phyloP scores from a whole-genome alignment of 2,113 vertebrate genomes.

The Pangasianodon hypophthalmus region DNA sequence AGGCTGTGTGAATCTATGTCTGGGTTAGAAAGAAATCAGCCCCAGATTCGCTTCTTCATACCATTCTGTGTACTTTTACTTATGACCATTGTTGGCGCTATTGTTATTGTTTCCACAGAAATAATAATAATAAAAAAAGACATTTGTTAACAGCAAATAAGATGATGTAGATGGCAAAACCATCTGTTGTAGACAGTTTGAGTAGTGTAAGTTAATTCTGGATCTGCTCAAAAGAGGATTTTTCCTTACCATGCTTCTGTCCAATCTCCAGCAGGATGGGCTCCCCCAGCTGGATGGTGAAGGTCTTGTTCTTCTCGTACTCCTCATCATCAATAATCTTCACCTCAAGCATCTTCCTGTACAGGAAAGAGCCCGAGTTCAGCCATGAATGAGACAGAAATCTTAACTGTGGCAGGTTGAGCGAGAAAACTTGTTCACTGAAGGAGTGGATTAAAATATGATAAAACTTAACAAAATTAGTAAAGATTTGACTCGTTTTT shows the following conservation, averaged over 20 bases:
- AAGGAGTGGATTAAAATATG: background rate
- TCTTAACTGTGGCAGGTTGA: background rate
- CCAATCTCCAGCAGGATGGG: conserved; percentile 79
- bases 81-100: background rate
- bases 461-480: background rate
- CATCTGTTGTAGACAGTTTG: background rate
- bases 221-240: background rate
- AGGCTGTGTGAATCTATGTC: background rate
- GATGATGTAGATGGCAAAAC: background rate
- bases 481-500: background rate
- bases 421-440: background rate
- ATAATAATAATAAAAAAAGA: background rate
- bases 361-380: conserved; percentile 22
- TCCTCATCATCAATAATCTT: conserved; percentile 85
- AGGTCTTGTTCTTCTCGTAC: conserved; percentile 86
- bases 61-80: background rate
- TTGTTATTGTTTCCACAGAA: background rate
- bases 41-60: background rate
- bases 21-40: background rate
- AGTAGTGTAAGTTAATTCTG: background rate
- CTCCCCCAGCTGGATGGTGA: conserved; percentile 78
- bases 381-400: background rate
- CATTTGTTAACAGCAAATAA: background rate
- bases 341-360: conserved; percentile 82
- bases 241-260: conserved; percentile 74